These are phyloP conservation scores for Autographa gamma DNA, from an alignment of 2,888 invertebrate species.

Conservation along the genomic window DNA sequence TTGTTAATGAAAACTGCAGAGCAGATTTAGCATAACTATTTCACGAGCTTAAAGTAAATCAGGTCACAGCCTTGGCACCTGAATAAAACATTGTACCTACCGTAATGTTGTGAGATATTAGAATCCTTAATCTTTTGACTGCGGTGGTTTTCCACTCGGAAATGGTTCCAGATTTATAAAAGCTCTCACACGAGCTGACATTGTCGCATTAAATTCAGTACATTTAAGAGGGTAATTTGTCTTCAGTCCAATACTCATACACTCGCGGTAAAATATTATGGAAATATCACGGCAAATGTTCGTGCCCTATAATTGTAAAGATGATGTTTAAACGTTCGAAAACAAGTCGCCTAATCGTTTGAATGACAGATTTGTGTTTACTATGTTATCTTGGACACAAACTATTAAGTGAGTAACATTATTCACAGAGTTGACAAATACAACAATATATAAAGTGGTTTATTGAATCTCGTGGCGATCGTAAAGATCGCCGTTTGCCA, in stretches of 20 bases:
- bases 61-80: slow-evolving; percentile 62
- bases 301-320: slow-evolving; percentile 15
- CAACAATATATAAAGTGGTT: slow-evolving; percentile 58
- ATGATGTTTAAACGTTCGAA: slow-evolving; percentile 38
- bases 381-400: slow-evolving; percentile 16
- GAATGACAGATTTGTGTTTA: slow-evolving; percentile 44
- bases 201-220: slow-evolving; percentile 40
- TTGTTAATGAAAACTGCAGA: slow-evolving; percentile 30
- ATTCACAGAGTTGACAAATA: slow-evolving; percentile 44
- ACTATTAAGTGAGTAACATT: slow-evolving; percentile 27
- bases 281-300: slow-evolving; percentile 55
- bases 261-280: slow-evolving; percentile 48
- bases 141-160: slow-evolving; percentile 49
- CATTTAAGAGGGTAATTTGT: slow-evolving; percentile 53
- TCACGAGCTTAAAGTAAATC: slow-evolving; percentile 49
- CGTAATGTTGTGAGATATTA: slow-evolving; percentile 47
- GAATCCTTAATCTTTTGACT: slow-evolving; percentile 49
- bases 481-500: slow-evolving; percentile 64
- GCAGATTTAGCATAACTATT: slow-evolving; percentile 32
- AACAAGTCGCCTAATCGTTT: slow-evolving; percentile 22
- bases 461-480: slow-evolving; percentile 66
- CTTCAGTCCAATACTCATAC: slow-evolving; percentile 48
- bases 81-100: slow-evolving; percentile 37
- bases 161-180: slow-evolving; percentile 51
- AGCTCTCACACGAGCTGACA: slow-evolving; percentile 37